phyloP scores from a whole-genome alignment of 64 coral and sea anemone genomes.

The Montipora capricornis region DNA sequence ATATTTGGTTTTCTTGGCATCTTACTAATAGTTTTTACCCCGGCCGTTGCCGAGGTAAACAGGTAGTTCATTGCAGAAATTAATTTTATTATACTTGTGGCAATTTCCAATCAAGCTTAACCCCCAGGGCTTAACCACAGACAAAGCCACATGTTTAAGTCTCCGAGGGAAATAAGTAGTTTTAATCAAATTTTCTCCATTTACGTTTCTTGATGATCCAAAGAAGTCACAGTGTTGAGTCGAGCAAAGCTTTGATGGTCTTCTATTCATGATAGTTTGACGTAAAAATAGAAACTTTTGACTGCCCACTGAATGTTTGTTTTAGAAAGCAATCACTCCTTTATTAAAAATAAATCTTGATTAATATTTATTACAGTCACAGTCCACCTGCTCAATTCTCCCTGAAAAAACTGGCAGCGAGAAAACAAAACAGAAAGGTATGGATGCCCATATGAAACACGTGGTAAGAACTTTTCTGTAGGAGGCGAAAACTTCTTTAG shows the following conservation, averaged over 20 bases:
- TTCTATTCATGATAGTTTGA: background rate
- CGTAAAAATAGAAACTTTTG: background rate
- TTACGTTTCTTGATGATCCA: background rate
- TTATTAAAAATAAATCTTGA: background rate
- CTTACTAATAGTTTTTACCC: background rate
- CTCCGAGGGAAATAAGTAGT: too few relatives aligned
- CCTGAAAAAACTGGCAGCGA: background rate
- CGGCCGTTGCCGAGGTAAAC: conserved; percentile 27
- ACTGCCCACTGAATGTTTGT: background rate
- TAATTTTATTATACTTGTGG: background rate
- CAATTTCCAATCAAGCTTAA: background rate
- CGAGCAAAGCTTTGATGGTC: background rate
- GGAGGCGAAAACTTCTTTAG: too few relatives aligned
- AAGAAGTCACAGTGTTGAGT: too few relatives aligned
- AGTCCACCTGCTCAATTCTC: background rate
- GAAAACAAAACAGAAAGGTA: background rate
- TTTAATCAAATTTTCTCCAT: background rate
- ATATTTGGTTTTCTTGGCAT: background rate
- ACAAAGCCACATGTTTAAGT: background rate
- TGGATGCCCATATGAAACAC: too few relatives aligned
- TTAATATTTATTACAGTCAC: conserved; percentile 10
- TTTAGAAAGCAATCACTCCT: conserved; percentile 5
- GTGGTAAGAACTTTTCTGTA: too few relatives aligned
- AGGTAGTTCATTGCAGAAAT: background rate
- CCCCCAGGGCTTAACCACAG: background rate